Base-by-base conservation (phyloP, 2,888 invertebrate genomes). In the Amblyteles armatorius region DNA sequence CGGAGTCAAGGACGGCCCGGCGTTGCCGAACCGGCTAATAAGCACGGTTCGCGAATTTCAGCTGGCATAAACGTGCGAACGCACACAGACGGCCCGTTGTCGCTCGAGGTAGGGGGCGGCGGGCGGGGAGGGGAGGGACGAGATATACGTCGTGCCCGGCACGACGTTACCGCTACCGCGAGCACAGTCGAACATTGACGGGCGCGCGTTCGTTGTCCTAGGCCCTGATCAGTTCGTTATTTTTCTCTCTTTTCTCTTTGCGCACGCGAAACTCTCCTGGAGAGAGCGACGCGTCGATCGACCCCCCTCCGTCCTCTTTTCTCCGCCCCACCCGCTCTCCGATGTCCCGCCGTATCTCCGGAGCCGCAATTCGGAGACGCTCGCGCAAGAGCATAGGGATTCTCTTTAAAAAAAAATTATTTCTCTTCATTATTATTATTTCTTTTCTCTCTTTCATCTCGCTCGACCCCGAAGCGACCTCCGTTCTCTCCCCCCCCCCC, bases 1-100 rank as follows among this genome's bases (percentile, higher is more conserved):
- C 68, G 73, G 65, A 86, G 87, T 87, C 87, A 87, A 86, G 87
- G 87, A 86, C 86, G 85, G 52, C 69, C 50, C 44, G 71, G 72
- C 76, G 80, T 72, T 79, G 71, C 55, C 33, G 40, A 69, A 67
- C 72, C 48, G 57, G 26, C 65, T 55, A 57, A 48, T 55, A 7
- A 19, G 19, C 74, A 33, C 76, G 68, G 65, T 65, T 79, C 19
- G 84, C 79, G 73, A 81, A 85, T 72, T 84, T 85, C 85, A 77
- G 85, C 85, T 68, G 79, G 79, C 76, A 50, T 57, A 67, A 72
- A 79, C 74, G 74, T 79, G 79, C 79, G 76, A 79, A 52, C 55
- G 55, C 29, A 19, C 13, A 29, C 29, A 60, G 6, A 63, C 57
- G 26, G 9, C 7, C 9, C n/a, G 22, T 1, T 48, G 22, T 52